Percentiles rank a stretch among this genome's conserved stretches.
phyloP scores from a whole-genome alignment of 2,888 invertebrate species.

The Hyposoter didymator region DNA sequence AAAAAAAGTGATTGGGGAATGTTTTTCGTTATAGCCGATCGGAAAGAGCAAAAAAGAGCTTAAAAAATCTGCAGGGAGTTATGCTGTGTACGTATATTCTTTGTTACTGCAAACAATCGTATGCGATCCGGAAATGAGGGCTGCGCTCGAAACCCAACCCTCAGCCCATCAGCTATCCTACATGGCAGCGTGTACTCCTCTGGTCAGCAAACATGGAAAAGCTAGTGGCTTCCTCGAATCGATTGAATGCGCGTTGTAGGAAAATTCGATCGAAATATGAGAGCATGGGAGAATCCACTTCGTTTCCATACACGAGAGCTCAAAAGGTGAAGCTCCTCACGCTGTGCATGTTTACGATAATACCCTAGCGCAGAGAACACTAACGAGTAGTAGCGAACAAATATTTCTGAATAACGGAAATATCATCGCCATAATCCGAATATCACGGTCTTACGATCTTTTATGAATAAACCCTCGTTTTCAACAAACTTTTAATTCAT shows the following conservation, averaged over 20 bases:
- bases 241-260: conserved; percentile 27
- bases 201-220: conserved; percentile 44
- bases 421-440: not conserved
- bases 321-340: not conserved
- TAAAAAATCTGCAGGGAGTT: conserved; percentile 1
- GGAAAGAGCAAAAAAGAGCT: not conserved
- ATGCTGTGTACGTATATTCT: conserved; percentile 24
- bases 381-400: not conserved
- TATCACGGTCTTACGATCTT: not conserved
- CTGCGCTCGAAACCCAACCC: not conserved
- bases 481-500: not conserved
- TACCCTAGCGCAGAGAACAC: not conserved
- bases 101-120: conserved; percentile 50
- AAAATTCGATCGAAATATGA: conserved; percentile 11
- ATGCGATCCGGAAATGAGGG: conserved; percentile 3
- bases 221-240: conserved; percentile 40
- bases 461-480: not conserved
- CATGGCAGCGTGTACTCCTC: conserved; percentile 30
- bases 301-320: not conserved
- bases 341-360: not conserved
- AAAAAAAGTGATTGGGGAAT: conserved; percentile 11
- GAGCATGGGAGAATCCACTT: not conserved
- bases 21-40: not conserved
- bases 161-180: conserved; percentile 20
- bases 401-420: not conserved